Evolutionary conservation across 2,113 vertebrate species (phyloP), one percentile per base, ranked within the genome.

Genomic region (Campylomormyrus numenius): DNA sequence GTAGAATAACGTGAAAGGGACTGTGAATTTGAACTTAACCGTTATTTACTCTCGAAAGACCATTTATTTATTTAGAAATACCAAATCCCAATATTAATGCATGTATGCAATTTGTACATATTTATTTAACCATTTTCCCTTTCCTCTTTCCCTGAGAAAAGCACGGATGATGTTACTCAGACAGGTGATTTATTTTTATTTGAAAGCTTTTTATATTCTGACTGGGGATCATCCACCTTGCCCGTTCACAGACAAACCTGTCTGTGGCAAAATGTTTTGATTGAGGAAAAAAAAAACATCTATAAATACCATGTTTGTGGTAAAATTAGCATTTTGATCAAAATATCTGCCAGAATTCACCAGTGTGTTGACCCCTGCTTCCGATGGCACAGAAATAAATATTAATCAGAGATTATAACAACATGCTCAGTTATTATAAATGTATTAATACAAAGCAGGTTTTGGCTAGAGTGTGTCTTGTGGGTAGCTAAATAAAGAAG

Each of bases 401-500:
- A 80, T 77, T 77, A 35, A 77, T 77, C 15, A 31, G 13, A 48
- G 21, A 84, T 39, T 46, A 21, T n/a, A 48, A 8, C 35, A 48
- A 24, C 19, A 48, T 1, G 17, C 39, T 85, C 17, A 46, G 83
- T 48, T 48, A 24, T n/a, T 85, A n/a, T 48, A 48, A 7, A 88
- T 24, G 5, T 39, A 46, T 56, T 42, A 24, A 88, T 0, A 17
- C 21, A 52, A 19, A 87, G 85, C 85, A 58, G 31, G 9, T 56
- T 62, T 24, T 31, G n/a, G 7, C 27, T 39, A 10, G 46, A 31
- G 13, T 85, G 7, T 87, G 46, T 52, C 46, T 35, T 87, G 49
- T 58, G 31, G 35, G 35, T 2, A 27, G 70, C 46, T 89, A 52
- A n/a, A 85, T 85, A 80, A 89, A 92, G 89, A 89, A 93, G 91